Evolutionary conservation across 2,888 invertebrate species (phyloP).

Genomic region (Apotomis capreana): DNA sequence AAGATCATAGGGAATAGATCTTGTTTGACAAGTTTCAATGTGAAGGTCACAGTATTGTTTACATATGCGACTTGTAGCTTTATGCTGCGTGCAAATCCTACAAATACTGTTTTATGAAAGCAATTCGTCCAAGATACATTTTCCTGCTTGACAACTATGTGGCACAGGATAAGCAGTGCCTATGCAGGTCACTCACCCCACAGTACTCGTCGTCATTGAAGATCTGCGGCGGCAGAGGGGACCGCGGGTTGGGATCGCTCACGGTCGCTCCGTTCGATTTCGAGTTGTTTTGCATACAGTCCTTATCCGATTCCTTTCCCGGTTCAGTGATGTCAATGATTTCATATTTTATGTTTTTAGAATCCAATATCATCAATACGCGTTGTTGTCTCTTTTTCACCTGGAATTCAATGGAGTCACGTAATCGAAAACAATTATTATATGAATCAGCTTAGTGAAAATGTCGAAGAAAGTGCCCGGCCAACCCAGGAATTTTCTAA

Average conservation of each 20-base stretch:
- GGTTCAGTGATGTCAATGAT: conserved; percentile 97
- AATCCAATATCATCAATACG: conserved; percentile 96
- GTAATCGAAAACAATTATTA: conserved; percentile 70
- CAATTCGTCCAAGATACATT: not conserved
- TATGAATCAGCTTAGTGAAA: conserved; percentile 71
- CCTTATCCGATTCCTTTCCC: conserved; percentile 93
- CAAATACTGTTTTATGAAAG: not conserved
- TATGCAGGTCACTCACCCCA: conserved; percentile 86
- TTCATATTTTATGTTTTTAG: conserved; percentile 94
- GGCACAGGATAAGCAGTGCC: conserved; percentile 2
- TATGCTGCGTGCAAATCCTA: not conserved
- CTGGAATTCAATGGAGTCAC: conserved; percentile 82
- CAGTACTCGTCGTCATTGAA: conserved; percentile 96
- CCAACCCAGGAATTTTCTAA: conserved; percentile 70
- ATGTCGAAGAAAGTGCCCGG: conserved; percentile 68
- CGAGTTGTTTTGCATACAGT: conserved; percentile 95
- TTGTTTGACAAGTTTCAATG: conserved; percentile 30
- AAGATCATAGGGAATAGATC: conserved; percentile 20
- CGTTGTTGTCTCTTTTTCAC: conserved; percentile 98
- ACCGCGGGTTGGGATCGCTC: conserved; percentile 88
- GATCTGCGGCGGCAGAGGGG: conserved; percentile 96
- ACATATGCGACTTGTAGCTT: conserved; percentile 12
- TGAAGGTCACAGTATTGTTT: conserved; percentile 37
- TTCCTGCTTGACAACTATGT: conserved; percentile 1
- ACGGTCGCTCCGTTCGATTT: conserved; percentile 89